A percentile compares a stretch with the other conserved stretches of the same genome.
phyloP scores from a whole-genome alignment of 2,113 vertebrate genomes.

The Gopherus flavomarginatus region DNA sequence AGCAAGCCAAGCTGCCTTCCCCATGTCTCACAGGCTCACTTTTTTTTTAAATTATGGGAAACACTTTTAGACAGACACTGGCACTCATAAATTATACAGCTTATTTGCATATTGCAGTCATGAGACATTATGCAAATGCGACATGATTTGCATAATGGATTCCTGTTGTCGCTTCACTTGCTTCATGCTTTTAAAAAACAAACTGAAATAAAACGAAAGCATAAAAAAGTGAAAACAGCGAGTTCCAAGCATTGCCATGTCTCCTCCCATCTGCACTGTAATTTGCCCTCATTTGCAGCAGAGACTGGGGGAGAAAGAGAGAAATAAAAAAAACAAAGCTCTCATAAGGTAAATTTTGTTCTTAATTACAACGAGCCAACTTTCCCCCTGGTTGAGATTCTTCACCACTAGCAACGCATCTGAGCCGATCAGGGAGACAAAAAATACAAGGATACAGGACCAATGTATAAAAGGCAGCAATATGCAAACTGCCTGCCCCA shows the following conservation, averaged over 20 bases:
- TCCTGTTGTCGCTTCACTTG: slow-evolving; percentile 92
- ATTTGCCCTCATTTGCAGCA: slow-evolving; percentile 30
- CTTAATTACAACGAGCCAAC: slow-evolving; percentile 36
- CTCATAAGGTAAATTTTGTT: slow-evolving; percentile 23
- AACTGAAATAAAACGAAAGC: slow-evolving; percentile 83
- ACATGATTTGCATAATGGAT: slow-evolving; percentile 95
- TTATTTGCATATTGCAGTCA: slow-evolving; percentile 96
- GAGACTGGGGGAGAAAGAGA: background rate
- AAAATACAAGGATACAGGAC: background rate
- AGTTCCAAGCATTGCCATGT: slow-evolving; percentile 46
- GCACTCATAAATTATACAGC: slow-evolving; percentile 96
- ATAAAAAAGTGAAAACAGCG: slow-evolving; percentile 73
- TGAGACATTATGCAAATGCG: slow-evolving; percentile 97
- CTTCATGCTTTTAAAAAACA: slow-evolving; percentile 86
- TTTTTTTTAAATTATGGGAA: slow-evolving; percentile 92
- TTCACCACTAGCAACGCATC: background rate
- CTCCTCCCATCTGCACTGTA: slow-evolving; percentile 42
- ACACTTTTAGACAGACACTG: slow-evolving; percentile 91
- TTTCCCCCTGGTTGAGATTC: slow-evolving; percentile 43
- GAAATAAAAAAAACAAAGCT: slow-evolving; percentile 42
- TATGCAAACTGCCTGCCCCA: background rate
- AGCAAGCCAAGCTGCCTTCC: slow-evolving; percentile 66
- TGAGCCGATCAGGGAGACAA: background rate
- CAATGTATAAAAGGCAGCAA: rapidly evolving
- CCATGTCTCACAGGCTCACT: slow-evolving; percentile 73